Conservation (phyloP, 2,113 vertebrate species). For the Pimephales promelas region DNA sequence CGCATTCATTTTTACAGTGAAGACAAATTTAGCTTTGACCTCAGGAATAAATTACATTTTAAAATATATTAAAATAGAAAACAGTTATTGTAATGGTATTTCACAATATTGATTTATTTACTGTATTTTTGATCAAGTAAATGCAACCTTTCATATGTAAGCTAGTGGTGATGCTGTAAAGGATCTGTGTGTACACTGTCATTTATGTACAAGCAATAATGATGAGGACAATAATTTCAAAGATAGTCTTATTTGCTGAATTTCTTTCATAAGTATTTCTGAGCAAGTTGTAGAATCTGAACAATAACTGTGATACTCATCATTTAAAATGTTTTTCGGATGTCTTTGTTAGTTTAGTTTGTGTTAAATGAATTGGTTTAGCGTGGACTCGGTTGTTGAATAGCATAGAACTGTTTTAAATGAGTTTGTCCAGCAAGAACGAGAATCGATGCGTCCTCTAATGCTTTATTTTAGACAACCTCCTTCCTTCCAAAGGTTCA, state of each 20-base stretch:
- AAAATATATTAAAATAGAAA: too few species aligned
- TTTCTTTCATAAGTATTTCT: neutral
- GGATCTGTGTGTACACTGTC: neutral
- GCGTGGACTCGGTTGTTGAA: neutral
- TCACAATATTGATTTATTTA: neutral
- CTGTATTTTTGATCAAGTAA: neutral
- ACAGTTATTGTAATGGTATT: neutral
- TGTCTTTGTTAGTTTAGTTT: neutral
- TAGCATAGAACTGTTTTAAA: neutral
- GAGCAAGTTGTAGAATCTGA: neutral
- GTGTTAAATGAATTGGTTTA: neutral
- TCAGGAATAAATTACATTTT: too few species aligned
- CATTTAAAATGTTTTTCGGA: neutral
- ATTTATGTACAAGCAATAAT: neutral
- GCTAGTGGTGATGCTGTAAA: neutral
- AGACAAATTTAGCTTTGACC: neutral
- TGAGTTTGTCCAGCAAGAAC: neutral
- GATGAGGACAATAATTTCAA: neutral
- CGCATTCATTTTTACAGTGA: too few species aligned
- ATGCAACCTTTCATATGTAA: neutral
- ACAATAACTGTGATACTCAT: neutral
- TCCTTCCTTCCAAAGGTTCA: too few species aligned
- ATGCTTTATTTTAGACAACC: neutral
- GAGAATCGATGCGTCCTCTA: neutral
- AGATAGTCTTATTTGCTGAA: neutral